A percentile compares a stretch with the other conserved stretches of the same genome.
These are phyloP conservation scores for Styela plicata DNA, from an alignment of 23 tunicate species.

Conservation along the genomic window DNA sequence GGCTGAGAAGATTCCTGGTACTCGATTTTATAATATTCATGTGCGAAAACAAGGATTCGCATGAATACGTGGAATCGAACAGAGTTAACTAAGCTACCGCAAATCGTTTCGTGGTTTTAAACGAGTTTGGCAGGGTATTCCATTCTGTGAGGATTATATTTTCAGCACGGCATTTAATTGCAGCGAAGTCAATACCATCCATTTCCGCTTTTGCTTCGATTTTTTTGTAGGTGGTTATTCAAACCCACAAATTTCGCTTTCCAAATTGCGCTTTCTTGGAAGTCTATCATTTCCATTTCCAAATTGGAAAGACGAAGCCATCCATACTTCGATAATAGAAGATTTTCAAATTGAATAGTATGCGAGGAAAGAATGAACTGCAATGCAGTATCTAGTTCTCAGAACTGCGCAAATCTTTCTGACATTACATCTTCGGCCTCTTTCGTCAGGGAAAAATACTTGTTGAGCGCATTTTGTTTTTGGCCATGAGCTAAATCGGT, in stretches of 20 bases:
- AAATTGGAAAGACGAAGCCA: not conserved
- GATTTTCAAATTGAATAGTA: not conserved
- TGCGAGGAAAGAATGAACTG: conserved; percentile 1
- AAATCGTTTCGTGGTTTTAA: conserved; percentile 42
- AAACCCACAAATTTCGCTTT: conserved; percentile 10
- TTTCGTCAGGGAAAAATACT: not conserved
- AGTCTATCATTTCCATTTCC: conserved; percentile 45
- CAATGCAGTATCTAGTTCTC: conserved; percentile 3
- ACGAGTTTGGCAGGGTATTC: conserved; percentile 51
- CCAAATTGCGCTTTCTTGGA: conserved; percentile 35
- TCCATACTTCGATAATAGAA: not conserved
- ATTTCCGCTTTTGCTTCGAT: not conserved
- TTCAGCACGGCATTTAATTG: conserved; percentile 22
- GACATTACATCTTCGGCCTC: not conserved
- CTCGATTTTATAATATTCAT: conserved; percentile 38
- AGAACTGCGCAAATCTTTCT: not conserved
- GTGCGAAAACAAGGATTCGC: conserved; percentile 39
- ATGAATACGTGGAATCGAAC: conserved; percentile 29
- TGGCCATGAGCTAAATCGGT: not conserved
- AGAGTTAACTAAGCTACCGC: conserved; percentile 37
- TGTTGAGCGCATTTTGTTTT: not conserved
- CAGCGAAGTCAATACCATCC: not conserved
- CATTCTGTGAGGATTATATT: conserved; percentile 32
- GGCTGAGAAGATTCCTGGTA: conserved; percentile 29
- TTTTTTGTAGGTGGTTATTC: conserved; percentile 4